A percentile compares a stretch with the other conserved stretches of the same genome.
Evolutionary conservation across 1,140 invertebrate species (phyloP).

Genomic region (Drosophila seguyi): DNA sequence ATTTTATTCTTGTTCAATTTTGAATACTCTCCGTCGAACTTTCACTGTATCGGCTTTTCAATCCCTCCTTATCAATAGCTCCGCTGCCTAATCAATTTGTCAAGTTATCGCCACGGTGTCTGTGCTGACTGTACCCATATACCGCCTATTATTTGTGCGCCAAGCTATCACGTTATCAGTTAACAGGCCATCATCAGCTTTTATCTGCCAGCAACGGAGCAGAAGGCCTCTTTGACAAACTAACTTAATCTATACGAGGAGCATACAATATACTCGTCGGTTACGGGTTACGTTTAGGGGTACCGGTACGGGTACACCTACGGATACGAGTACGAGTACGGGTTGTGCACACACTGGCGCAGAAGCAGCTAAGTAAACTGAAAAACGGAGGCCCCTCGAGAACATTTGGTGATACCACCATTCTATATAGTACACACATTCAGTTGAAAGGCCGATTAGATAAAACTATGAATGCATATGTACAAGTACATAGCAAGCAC

Average conservation of each 20-base stretch:
- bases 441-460: conserved; percentile 62
- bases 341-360: conserved; percentile 28
- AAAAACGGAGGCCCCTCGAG: conserved; percentile 47
- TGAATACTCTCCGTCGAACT: background rate
- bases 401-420: conserved; percentile 51
- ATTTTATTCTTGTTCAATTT: background rate
- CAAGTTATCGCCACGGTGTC: conserved; percentile 68
- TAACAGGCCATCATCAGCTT: conserved; percentile 63
- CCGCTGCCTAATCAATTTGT: conserved; percentile 53
- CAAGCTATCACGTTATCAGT: conserved; percentile 45
- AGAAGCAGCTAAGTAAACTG: conserved; percentile 70
- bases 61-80: conserved; percentile 23
- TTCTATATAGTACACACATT: conserved; percentile 32
- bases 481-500: conserved; percentile 1
- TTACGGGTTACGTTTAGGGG: conserved; percentile 11
- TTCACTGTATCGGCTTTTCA: background rate
- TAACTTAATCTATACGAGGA: conserved; percentile 44
- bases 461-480: conserved; percentile 46
- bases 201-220: conserved; percentile 54
- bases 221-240: conserved; percentile 60
- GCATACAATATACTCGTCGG: conserved; percentile 16
- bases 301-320: conserved; percentile 16
- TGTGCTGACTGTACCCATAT: conserved; percentile 66
- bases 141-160: conserved; percentile 27
- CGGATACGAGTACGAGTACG: conserved; percentile 9